Percentiles rank a stretch among this genome's conserved stretches.
phyloP scores from a whole-genome alignment of 2,797 vertebrate species.

The Ibycter americanus region DNA sequence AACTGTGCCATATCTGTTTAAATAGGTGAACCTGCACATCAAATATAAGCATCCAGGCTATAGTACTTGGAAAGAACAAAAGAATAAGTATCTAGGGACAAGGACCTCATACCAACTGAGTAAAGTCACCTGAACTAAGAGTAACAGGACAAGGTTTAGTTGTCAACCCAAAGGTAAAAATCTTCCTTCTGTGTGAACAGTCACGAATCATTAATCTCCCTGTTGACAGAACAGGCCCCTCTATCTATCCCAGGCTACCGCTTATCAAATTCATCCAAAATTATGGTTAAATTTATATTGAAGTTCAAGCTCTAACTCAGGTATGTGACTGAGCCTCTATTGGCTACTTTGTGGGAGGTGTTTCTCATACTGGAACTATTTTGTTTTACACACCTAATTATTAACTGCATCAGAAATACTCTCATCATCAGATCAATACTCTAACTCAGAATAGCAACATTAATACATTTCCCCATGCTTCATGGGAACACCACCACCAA shows the following conservation, averaged over 20 bases:
- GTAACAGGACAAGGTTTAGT: neutral
- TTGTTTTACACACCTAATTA: neutral
- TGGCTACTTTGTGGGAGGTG: neutral
- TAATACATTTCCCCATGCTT: neutral
- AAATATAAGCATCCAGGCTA: neutral
- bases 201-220: neutral
- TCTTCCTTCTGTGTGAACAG: neutral
- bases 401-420: neutral
- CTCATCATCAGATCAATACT: neutral
- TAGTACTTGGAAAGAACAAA: neutral
- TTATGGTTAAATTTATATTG: neutral
- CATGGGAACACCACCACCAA: rapidly evolving
- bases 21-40: neutral
- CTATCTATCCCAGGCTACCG: neutral
- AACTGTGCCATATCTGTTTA: neutral
- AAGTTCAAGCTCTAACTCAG: neutral
- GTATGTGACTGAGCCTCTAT: neutral
- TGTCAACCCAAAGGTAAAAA: neutral
- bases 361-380: neutral
- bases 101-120: neutral
- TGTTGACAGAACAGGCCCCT: neutral
- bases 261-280: neutral
- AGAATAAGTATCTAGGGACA: neutral
- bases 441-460: neutral
- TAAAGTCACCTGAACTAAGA: neutral